These are phyloP conservation scores for Ormyrus rosae DNA, from an alignment of 2,888 invertebrate genomes.

Conservation along the genomic window DNA sequence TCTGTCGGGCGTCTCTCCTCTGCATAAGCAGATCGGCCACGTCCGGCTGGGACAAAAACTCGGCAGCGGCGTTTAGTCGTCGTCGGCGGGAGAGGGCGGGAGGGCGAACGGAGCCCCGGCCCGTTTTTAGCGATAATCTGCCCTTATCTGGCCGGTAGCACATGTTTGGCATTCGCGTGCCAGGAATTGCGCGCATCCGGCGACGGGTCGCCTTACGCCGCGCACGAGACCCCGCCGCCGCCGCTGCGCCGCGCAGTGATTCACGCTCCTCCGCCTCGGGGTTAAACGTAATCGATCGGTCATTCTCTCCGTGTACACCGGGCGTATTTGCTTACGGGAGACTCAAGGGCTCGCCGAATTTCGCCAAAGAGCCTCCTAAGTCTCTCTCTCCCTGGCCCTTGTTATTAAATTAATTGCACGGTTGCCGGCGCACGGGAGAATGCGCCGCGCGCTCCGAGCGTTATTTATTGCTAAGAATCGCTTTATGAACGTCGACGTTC, in stretches of 20 bases:
- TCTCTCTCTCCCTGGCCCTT: slow-evolving; percentile 19
- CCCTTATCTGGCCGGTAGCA: slow-evolving; percentile 70
- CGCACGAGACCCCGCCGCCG: neutral
- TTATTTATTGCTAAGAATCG: too few relatives aligned
- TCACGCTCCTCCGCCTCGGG: slow-evolving; percentile 32
- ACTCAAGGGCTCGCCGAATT: neutral
- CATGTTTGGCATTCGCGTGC: slow-evolving; percentile 70
- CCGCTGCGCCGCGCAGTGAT: slow-evolving; percentile 34
- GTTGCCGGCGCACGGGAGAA: neutral
- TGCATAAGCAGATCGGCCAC: slow-evolving; percentile 21
- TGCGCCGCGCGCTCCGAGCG: too few relatives aligned
- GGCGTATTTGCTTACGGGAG: slow-evolving; percentile 8
- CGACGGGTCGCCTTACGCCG: slow-evolving; percentile 13
- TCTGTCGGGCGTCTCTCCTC: slow-evolving; percentile 16
- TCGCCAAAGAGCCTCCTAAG: slow-evolving; percentile 4
- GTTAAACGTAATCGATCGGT: slow-evolving; percentile 39
- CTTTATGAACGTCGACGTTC: too few relatives aligned
- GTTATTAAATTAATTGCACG: slow-evolving; percentile 34
- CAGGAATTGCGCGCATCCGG: slow-evolving; percentile 68
- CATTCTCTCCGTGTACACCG: neutral
- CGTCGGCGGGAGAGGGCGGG: slow-evolving; percentile 39
- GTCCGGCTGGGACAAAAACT: slow-evolving; percentile 58
- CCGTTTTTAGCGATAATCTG: slow-evolving; percentile 68
- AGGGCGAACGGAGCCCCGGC: neutral
- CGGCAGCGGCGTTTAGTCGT: slow-evolving; percentile 58